These are phyloP conservation scores for Hypothenemus hampei DNA, from an alignment of 1,140 invertebrate genomes.

Conservation along the genomic window DNA sequence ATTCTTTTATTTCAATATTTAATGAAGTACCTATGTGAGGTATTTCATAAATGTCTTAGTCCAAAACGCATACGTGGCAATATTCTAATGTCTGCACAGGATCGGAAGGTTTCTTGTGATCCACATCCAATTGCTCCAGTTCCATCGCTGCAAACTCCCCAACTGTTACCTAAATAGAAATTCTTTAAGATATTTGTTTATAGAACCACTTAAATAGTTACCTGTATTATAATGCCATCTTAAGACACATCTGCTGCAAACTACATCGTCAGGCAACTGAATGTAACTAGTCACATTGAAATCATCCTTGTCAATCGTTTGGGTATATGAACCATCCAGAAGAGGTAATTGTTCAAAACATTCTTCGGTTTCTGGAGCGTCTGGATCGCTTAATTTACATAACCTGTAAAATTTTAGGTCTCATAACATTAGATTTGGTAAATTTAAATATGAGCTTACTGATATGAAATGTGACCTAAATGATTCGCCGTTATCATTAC, in stretches of 20 bases:
- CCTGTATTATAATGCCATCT: slow-evolving; percentile 63
- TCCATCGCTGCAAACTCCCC: slow-evolving; percentile 65
- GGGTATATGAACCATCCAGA: slow-evolving; percentile 45
- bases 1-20: too few relatives aligned
- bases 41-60: too few relatives aligned
- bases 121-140: slow-evolving; percentile 70
- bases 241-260: slow-evolving; percentile 61
- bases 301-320: slow-evolving; percentile 31
- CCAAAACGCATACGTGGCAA: not conserved
- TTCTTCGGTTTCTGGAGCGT: slow-evolving; percentile 51
- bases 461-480: slow-evolving; percentile 47
- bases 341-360: slow-evolving; percentile 55
- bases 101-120: slow-evolving; percentile 77
- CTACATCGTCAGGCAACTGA: slow-evolving; percentile 50
- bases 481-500: slow-evolving; percentile 50
- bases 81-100: slow-evolving; percentile 73
- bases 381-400: slow-evolving; percentile 49
- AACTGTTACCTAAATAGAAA: slow-evolving; percentile 58
- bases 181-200: too few relatives aligned
- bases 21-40: too few relatives aligned
- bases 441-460: too few relatives aligned
- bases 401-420: slow-evolving; percentile 39
- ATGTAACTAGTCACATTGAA: slow-evolving; percentile 45
- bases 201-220: too few relatives aligned
- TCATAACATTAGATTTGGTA: too few relatives aligned